Evolutionary conservation across 2,888 invertebrate species (phyloP), one percentile per base, ranked within the genome.

Genomic region (Odontocerum albicorne): DNA sequence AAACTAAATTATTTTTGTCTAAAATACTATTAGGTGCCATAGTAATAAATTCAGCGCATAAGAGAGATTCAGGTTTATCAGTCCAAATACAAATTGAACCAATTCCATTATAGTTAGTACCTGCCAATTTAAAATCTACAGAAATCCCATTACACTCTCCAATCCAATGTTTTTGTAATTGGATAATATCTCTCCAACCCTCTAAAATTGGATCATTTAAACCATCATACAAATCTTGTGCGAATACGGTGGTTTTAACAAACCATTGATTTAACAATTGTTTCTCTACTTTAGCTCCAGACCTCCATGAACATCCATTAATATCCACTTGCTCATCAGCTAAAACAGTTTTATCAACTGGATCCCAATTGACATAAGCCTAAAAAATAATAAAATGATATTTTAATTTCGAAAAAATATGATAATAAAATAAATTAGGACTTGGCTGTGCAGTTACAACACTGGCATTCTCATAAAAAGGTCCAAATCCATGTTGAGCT

Each of bases 241-340:
- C 88, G 74, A 84, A 92, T 59, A 81, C 81, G 39, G 96, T 96
- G 0, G 96, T 95, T 71, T 84, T 87, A 22, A 99, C 82, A 71
- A 93, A 97, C 99, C 99, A 99, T 68, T 99, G 99, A 27, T 85
- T 87, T 0, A 98, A 79, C 55, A 87, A 73, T 71, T 86, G 90
- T 66, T 90, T 93, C 70, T 97, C 92, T 4, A 96, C 96, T 72
- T 86, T 85, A 4, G 94, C 97, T 1, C 98, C 97, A 3, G 98
- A 98, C 55, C 99, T 80, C 99, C 99, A 99, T 1, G 96, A 96
- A 65, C 83, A 81, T 8, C 95, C 93, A 65, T 88, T 82, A 40
- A 84, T 86, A 75, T 96, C 96, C 2, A 99, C 96, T 79, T 99
- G 99, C 70, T 99, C 99, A 73, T 97, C 92, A 3, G 98, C 99